Percentiles rank a stretch among this genome's conserved stretches.
Conservation (phyloP, 1,140 invertebrate genomes). For the Lutraria rhynchaena region DNA sequence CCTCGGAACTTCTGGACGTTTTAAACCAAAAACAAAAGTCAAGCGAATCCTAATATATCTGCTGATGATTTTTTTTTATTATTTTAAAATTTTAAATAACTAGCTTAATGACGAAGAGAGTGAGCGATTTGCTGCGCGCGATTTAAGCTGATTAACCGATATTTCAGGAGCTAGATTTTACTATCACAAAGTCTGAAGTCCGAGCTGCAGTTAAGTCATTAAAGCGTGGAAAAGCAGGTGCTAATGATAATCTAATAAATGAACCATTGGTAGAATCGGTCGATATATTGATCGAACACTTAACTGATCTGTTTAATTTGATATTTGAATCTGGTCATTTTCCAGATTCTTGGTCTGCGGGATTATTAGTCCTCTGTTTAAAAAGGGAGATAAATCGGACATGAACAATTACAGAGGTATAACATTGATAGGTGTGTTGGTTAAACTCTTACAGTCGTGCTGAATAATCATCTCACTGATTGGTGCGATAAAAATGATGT, state of each 20-base stretch:
- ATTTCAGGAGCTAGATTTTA: slow-evolving; percentile 8
- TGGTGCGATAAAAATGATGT: not conserved
- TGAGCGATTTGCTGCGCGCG: too few relatives aligned
- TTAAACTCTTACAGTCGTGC: not conserved
- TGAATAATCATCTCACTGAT: not conserved
- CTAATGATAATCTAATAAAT: slow-evolving; percentile 18
- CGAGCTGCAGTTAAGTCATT: not conserved
- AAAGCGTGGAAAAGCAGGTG: not conserved
- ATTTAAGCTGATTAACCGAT: not conserved
- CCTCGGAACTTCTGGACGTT: too few relatives aligned
- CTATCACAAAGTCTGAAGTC: slow-evolving; percentile 1
- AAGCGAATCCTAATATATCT: too few relatives aligned
- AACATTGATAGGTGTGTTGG: not conserved
- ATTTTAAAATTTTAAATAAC: too few relatives aligned
- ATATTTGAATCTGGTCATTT: slow-evolving; percentile 1
- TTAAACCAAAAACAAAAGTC: too few relatives aligned
- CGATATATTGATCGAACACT: not conserved
- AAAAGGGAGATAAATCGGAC: not conserved
- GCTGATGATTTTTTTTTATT: too few relatives aligned
- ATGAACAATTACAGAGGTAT: slow-evolving; percentile 26
- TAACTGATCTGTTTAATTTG: slow-evolving; percentile 7
- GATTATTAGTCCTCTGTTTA: slow-evolving; percentile 2
- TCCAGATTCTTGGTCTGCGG: not conserved
- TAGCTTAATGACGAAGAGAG: too few relatives aligned
- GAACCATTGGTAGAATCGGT: slow-evolving; percentile 5